These are phyloP conservation scores for Macrotus californicus DNA, from an alignment of 2,113 vertebrate genomes.

Conservation along the genomic window DNA sequence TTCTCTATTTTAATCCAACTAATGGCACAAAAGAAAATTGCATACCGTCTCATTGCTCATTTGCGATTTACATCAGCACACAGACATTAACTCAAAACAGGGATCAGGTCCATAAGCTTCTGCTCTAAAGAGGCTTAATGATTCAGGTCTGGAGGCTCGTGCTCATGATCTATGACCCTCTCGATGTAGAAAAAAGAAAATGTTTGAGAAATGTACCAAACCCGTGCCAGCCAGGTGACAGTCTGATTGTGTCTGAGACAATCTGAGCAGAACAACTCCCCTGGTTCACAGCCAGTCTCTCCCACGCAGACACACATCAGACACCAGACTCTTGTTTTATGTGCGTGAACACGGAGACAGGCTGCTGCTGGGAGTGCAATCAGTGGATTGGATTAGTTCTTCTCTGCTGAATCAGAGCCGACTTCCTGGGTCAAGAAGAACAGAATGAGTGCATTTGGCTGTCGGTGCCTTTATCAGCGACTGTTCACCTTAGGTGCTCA, in stretches of 20 bases:
- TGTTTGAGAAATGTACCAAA: not conserved
- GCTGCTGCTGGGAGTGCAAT: not conserved
- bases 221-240: constrained; percentile 5
- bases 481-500: not conserved
- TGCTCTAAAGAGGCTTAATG: constrained; percentile 44
- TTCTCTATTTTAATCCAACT: constrained; percentile 35
- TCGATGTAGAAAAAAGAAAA: constrained; percentile 36
- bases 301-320: not conserved
- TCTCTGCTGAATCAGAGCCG: constrained; percentile 7
- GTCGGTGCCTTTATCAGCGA: not conserved
- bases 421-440: constrained; percentile 20
- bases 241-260: constrained; percentile 47
- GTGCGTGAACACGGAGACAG: not conserved
- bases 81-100: constrained; percentile 41
- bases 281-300: constrained; percentile 34
- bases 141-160: constrained; percentile 16
- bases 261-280: constrained; percentile 41
- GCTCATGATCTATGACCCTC: not conserved
- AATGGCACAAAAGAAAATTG: constrained; percentile 15
- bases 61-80: constrained; percentile 40
- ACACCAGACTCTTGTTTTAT: not conserved
- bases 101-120: not conserved
- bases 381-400: not conserved
- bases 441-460: not conserved
- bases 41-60: constrained; percentile 21